Base-by-base conservation (phyloP, 2,113 vertebrate species). In the Hippocampus comes region DNA sequence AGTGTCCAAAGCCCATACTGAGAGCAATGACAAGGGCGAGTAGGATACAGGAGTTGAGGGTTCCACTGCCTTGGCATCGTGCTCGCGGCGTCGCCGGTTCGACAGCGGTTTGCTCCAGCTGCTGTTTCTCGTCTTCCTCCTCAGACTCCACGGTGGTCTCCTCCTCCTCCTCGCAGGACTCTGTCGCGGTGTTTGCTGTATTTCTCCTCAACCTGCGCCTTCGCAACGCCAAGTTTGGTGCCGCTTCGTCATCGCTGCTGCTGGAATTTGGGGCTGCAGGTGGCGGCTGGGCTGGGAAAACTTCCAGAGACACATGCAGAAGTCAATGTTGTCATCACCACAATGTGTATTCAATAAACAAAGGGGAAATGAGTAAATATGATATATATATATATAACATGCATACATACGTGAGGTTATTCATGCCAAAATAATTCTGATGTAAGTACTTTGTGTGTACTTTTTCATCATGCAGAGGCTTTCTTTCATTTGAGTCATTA, bases 1-100 rank as follows among this genome's bases (percentile, higher is more conserved):
- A 95, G 86, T 97, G 95, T 6, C 94, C 95, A 49, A 96, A 94
- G 79, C 95, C 94, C 94, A 97, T 94, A 92, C 95, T 96, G 90
- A 96, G 4, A 5, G 94, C 96, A 4, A 98, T 82, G 72, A 98
- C 80, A 80, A 99, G 88, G 34, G 94, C 93, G 0, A 98, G 92
- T 46, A 97, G 42, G 78, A 98, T 88, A 70, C 94, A 98, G 0
- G 87, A 93, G 86, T 94, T 96, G 4, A 97, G 91, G 77, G 93
- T 86, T 9, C 92, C 86, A 53, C 92, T 88, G 76, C 89, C 79
- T 4, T 78, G 90, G 12, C 63, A 78, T 23, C 55, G 80, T 48
- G 3, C 20, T 51, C 1, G 42, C 17, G 18, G 20, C 64, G 34
- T 25, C 6, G 21, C 18, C 11, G 60, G 78, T 85, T 3, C 60